phyloP scores from a whole-genome alignment of 2,797 vertebrate genomes.

The Enteromius radiatus region DNA sequence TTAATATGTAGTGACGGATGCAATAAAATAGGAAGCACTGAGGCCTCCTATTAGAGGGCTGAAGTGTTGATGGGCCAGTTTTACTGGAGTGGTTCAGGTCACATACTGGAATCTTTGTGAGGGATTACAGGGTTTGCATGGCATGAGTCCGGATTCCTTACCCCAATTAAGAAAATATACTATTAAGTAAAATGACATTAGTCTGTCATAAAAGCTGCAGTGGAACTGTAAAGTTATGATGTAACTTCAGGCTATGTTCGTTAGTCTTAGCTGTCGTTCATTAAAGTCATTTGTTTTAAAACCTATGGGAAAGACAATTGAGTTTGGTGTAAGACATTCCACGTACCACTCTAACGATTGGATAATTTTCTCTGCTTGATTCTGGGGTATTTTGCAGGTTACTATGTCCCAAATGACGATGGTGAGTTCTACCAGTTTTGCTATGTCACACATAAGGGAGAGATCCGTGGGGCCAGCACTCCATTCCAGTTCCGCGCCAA shows the following conservation, averaged over 20 bases:
- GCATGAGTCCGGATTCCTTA: conserved; percentile 1
- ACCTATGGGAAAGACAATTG: background rate
- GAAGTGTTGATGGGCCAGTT: conserved; percentile 60
- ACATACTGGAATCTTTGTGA: conserved; percentile 45
- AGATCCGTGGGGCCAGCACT: conserved; percentile 97
- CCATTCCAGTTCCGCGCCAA: conserved; percentile 94
- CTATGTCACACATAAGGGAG: conserved; percentile 97
- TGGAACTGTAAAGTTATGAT: background rate
- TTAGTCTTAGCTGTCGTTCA: background rate
- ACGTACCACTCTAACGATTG: background rate
- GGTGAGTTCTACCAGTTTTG: conserved; percentile 99
- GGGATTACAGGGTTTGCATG: conserved; percentile 36
- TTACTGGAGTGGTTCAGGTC: conserved; percentile 50
- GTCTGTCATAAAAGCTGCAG: background rate
- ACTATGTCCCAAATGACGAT: conserved; percentile 97
- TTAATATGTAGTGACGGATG: conserved; percentile 57
- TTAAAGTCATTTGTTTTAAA: conserved; percentile 7
- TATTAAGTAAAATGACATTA: background rate
- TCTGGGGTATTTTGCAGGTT: conserved; percentile 76
- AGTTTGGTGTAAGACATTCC: background rate
- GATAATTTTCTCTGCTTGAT: background rate
- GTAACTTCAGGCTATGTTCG: background rate
- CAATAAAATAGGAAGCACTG: conserved; percentile 60
- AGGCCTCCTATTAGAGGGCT: conserved; percentile 56
- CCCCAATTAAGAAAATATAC: background rate